Evolutionary conservation across 2,797 vertebrate genomes (phyloP).

Genomic region (Sternarchorhynchus goeldii): DNA sequence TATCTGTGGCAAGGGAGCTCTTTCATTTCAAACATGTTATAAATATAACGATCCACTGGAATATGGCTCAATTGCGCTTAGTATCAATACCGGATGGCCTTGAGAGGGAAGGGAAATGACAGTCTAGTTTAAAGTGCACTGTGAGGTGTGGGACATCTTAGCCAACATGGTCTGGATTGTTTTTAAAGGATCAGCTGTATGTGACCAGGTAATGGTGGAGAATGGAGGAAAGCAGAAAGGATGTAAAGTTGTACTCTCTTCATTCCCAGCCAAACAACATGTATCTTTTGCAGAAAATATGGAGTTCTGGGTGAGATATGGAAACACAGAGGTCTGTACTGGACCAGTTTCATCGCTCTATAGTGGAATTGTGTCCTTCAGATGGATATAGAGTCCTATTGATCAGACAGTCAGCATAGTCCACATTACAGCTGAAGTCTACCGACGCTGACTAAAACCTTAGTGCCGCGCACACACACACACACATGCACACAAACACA

Average conservation of each 20-base stretch:
- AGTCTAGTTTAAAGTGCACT: constrained; percentile 7
- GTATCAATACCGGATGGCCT: constrained; percentile 26
- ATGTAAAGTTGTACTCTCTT: background rate
- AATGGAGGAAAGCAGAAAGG: background rate
- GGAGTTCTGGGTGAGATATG: background rate
- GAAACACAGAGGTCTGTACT: background rate
- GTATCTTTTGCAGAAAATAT: background rate
- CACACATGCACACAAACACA: background rate
- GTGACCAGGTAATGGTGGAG: background rate
- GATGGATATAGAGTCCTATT: constrained; percentile 4
- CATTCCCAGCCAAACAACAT: background rate
- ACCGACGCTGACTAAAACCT: too few species aligned
- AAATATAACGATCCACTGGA: constrained; percentile 37
- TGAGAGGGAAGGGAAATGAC: constrained; percentile 11
- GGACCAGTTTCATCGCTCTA: background rate
- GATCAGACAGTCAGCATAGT: background rate
- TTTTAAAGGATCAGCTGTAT: background rate
- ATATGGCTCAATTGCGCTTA: constrained; percentile 32
- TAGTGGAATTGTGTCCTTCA: background rate
- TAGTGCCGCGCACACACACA: background rate
- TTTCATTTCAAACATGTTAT: constrained; percentile 36
- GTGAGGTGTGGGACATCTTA: constrained; percentile 1
- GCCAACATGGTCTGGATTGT: background rate
- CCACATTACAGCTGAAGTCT: too few species aligned
- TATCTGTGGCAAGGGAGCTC: constrained; percentile 33